A percentile compares a stretch with the other conserved stretches of the same genome.
Evolutionary conservation across 2,797 vertebrate species (phyloP).

Genomic region (Gephyroberyx darwinii): DNA sequence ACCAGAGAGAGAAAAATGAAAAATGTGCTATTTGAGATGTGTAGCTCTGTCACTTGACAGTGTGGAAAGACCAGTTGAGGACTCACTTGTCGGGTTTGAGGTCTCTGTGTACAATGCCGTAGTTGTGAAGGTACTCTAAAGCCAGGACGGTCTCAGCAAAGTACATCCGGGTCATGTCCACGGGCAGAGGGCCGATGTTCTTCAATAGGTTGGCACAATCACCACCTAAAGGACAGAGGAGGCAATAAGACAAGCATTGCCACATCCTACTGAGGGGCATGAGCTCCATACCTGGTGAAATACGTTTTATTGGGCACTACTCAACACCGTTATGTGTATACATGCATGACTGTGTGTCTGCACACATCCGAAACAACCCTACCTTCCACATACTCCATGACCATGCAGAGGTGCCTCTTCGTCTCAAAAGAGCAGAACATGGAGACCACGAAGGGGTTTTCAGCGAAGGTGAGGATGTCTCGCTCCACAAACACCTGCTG

Average conservation of each 20-base stretch:
- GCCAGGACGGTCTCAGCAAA: slow-evolving; percentile 95
- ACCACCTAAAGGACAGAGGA: slow-evolving; percentile 80
- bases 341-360: background rate
- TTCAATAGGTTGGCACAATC: slow-evolving; percentile 94
- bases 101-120: slow-evolving; percentile 93
- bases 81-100: slow-evolving; percentile 96
- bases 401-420: slow-evolving; percentile 93
- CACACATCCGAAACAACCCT: slow-evolving; percentile 17
- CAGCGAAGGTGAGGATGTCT: slow-evolving; percentile 93
- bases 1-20: background rate
- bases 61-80: background rate
- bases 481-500: slow-evolving; percentile 96
- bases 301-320: too few species aligned
- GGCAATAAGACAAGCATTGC: too few species aligned
- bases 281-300: too few species aligned
- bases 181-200: slow-evolving; percentile 93
- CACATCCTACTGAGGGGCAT: too few species aligned
- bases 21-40: slow-evolving; percentile 17
- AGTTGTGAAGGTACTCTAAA: slow-evolving; percentile 93
- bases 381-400: slow-evolving; percentile 99
- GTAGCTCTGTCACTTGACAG: background rate
- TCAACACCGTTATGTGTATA: too few species aligned
- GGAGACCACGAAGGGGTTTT: slow-evolving; percentile 97
- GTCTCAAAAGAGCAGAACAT: slow-evolving; percentile 98
- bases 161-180: slow-evolving; percentile 95